phyloP scores from a whole-genome alignment of 2,797 vertebrate species.

The Cynodonichthys magdalenae region DNA sequence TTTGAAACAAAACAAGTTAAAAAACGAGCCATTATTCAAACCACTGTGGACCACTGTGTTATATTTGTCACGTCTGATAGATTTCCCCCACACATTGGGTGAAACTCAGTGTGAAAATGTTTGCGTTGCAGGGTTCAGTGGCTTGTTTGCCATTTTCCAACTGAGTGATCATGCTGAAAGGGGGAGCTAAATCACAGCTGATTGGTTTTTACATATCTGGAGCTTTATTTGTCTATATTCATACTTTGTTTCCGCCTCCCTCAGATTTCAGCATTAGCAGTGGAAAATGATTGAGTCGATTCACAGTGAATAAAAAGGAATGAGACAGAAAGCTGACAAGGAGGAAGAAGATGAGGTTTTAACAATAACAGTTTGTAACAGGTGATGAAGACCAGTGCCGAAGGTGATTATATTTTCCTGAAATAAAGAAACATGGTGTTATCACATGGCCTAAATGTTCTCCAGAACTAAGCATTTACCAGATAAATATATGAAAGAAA shows the following conservation, averaged over 20 bases:
- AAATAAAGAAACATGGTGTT: slow-evolving; percentile 15
- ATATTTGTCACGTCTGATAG: slow-evolving; percentile 24
- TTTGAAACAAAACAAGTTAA: slow-evolving; percentile 8
- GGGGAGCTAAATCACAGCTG: slow-evolving; percentile 1
- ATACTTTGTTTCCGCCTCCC: background rate
- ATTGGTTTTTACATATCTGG: slow-evolving; percentile 13
- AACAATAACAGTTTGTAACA: slow-evolving; percentile 59
- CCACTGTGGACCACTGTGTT: background rate
- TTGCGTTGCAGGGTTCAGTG: background rate
- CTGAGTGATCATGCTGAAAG: slow-evolving; percentile 31
- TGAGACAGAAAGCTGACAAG: slow-evolving; percentile 26
- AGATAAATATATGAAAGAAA: slow-evolving; percentile 5
- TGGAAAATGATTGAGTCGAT: slow-evolving; percentile 40
- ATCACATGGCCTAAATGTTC: slow-evolving; percentile 37
- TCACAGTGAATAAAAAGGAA: slow-evolving; percentile 47
- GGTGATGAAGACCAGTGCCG: slow-evolving; percentile 50
- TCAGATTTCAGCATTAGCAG: slow-evolving; percentile 8
- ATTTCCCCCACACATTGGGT: slow-evolving; percentile 23
- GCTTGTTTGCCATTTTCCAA: slow-evolving; percentile 43
- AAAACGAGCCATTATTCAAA: slow-evolving; percentile 15
- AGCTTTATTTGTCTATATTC: slow-evolving; percentile 19
- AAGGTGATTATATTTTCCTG: slow-evolving; percentile 54
- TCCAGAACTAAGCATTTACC: slow-evolving; percentile 1
- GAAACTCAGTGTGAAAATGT: slow-evolving; percentile 8
- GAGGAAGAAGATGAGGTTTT: slow-evolving; percentile 11